phyloP scores from a whole-genome alignment of 2,797 vertebrate species.

The Chrysocyon brachyurus region DNA sequence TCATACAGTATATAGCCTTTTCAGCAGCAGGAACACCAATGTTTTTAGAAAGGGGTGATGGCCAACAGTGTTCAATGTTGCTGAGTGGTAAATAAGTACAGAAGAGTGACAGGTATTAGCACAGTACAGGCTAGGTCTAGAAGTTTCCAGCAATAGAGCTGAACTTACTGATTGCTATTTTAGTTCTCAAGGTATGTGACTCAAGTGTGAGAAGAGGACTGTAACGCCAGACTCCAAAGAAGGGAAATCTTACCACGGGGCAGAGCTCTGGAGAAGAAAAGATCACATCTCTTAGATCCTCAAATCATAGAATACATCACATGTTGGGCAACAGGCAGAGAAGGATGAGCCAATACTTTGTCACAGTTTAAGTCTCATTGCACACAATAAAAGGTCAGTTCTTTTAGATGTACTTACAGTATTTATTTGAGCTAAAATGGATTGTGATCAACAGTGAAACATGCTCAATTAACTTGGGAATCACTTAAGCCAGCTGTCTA shows the following conservation, averaged over 20 bases:
- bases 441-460: background rate
- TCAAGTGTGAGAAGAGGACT: background rate
- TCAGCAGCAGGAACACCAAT: background rate
- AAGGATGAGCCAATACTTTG: background rate
- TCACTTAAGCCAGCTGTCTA: conserved; percentile 2
- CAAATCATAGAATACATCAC: background rate
- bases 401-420: background rate
- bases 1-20: background rate
- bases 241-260: background rate
- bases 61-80: background rate
- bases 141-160: background rate
- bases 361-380: background rate
- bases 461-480: background rate
- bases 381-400: background rate
- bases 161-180: conserved; percentile 9
- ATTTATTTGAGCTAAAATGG: background rate
- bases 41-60: background rate
- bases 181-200: background rate
- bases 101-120: background rate
- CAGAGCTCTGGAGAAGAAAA: background rate
- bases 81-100: background rate
- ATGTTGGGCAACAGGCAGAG: background rate
- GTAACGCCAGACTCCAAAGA: background rate
- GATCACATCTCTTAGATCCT: background rate
- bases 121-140: background rate